phyloP scores from a whole-genome alignment of 2,797 vertebrate species.

The Stomatorhinus walkeri region DNA sequence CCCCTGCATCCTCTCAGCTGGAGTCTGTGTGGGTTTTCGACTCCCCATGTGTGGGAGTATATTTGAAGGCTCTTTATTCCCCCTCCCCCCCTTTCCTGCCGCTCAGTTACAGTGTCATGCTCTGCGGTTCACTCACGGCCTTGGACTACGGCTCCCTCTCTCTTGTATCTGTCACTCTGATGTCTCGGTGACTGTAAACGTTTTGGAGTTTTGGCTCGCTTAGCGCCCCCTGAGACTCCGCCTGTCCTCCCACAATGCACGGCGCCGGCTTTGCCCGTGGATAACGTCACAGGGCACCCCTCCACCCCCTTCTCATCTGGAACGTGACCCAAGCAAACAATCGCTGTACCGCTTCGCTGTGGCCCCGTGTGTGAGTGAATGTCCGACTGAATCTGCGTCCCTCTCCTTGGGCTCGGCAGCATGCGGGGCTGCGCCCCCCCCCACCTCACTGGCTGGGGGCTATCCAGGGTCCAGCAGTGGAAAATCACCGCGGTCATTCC shows the following conservation, averaged over 20 bases:
- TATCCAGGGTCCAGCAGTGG: neutral
- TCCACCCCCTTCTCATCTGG: neutral
- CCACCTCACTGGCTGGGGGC: neutral
- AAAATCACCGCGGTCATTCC: neutral
- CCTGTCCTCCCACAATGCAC: neutral
- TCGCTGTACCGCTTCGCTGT: neutral
- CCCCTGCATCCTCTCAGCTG: neutral
- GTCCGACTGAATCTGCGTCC: neutral
- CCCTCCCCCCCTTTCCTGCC: neutral
- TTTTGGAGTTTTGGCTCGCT: neutral
- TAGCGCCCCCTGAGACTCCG: neutral
- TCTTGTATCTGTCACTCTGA: neutral
- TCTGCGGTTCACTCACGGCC: neutral
- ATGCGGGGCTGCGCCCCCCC: neutral
- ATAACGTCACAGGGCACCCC: neutral
- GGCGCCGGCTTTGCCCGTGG: neutral
- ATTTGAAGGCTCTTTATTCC: neutral
- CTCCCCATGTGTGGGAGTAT: neutral
- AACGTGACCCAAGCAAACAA: neutral
- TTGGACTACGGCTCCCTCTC: neutral
- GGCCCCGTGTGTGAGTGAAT: neutral
- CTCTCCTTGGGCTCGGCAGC: neutral
- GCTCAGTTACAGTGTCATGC: neutral
- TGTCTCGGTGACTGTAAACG: neutral
- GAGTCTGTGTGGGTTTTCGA: neutral